Base-by-base conservation (phyloP, 2,113 vertebrate species). In the Bubo bubo region DNA sequence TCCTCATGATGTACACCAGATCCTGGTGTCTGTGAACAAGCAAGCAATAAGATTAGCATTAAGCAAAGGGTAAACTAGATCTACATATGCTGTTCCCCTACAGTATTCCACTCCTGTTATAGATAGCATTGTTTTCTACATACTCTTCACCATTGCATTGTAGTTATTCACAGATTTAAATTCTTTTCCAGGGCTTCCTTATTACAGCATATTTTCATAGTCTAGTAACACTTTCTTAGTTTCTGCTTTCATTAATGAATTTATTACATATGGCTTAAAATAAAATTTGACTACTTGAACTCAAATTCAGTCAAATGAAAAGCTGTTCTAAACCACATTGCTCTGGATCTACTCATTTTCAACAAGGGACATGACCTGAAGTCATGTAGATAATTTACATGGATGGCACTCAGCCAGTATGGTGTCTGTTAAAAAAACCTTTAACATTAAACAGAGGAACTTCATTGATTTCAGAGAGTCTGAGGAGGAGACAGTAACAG, bases 1-100 rank as follows among this genome's bases (percentile, higher is more conserved):
- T 87, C 74, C 27, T 84, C 73, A 39, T 30, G 34, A 43, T 14
- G 30, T 22, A 45, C 7, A 10, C 6, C 71, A 77, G 60, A 43
- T 56, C 34, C 60, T 68, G 37, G 20, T 45, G 49, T 43, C 97
- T 98, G 91, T 60, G 49, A 94, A 93, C 26, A 93, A 90, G 45
- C 18, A 94, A 93, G 49, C 27, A 59, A 34, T 39, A 92, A 79
- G 26, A 83, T 56, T 6, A 62, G 43, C 20, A 94, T 70, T 84
- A 84, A 83, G 24, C 17, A 60, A 67, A 71, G 27, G 10, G 34
- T 37, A 82, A 68, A 43, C 12, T 82, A 83, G 15, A 17, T 62
- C n/a, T 66, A 8, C 8, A 3, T 24, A 37, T 1, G 1, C 10
- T 35, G 6, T 53, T 59, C 8, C 35, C 52, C 17, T 58, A 18